Base-by-base conservation (phyloP, 2,797 vertebrate species). In the Amblyraja radiata region DNA sequence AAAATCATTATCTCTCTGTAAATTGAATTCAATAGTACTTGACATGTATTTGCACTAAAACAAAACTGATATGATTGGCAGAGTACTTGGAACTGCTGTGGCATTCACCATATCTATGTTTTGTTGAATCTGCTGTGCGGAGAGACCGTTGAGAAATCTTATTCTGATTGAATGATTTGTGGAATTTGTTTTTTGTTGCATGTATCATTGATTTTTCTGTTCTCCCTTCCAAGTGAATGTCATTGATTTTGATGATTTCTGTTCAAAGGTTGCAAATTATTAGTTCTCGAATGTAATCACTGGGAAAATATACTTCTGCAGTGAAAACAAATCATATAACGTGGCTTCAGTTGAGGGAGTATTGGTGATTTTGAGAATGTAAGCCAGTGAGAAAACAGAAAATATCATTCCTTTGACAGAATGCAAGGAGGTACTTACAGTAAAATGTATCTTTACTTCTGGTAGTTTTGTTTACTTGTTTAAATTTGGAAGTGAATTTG, bases 11-110 rank as follows among this genome's bases (percentile, higher is more conserved):
- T 86, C 28, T 63, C 28, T n/a, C 18, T 68, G 65, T 68, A 88
- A 65, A 68, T 68, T 88, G n/a, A 88, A 68, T 88, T 88, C 61
- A n/a, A 61, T 32, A 3, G 84, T 88, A 88, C n/a, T 65, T 32
- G 61, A 88, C 28, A 32, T 7, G 63, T 36, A 32, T 88, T 88
- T 88, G 14, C 28, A 88, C 25, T 28, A 88, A 65, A 65, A 65
- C 61, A 32, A 18, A 36, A 68, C n/a, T 32, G 14, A 88, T 6
- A 21, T 14, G 61, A 28, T 68, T 61, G 84, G 84, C 32, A 11
- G 25, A 65, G 11, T 84, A 54, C 84, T 88, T 88, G 28, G 54
- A 88, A 63, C 28, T 63, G 14, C 4, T 65, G 61, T n/a, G 65
- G 63, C 63, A 88, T 68, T 63, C 84, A 65, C 3, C 25, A 21